A percentile compares a stretch with the other conserved stretches of the same genome.
Evolutionary conservation across 1,140 invertebrate genomes (phyloP).

Genomic region (Drosophila tropicalis): DNA sequence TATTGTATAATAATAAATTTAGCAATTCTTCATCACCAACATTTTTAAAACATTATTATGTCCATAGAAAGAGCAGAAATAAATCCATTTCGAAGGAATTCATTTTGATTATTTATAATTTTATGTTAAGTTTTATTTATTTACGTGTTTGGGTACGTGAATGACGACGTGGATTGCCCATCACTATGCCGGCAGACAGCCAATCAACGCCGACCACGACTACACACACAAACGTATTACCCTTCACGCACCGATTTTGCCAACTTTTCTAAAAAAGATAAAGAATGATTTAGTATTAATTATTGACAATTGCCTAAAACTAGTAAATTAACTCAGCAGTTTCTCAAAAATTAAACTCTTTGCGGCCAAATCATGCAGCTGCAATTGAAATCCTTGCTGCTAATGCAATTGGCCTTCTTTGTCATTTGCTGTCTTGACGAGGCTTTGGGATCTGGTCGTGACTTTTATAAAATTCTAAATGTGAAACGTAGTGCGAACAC

Average conservation of each 20-base stretch:
- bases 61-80: too few species aligned
- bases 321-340: background rate
- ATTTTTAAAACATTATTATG: too few species aligned
- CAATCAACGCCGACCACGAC: slow-evolving; percentile 72
- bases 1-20: too few species aligned
- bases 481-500: slow-evolving; percentile 90
- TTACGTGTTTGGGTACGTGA: background rate
- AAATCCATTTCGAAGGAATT: too few species aligned
- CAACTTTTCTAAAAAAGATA: slow-evolving; percentile 53
- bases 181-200: slow-evolving; percentile 43
- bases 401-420: slow-evolving; percentile 45
- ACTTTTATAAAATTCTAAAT: slow-evolving; percentile 97
- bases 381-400: slow-evolving; percentile 55
- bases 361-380: slow-evolving; percentile 35
- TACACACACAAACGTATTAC: slow-evolving; percentile 66
- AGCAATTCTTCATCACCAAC: too few species aligned
- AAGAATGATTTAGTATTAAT: slow-evolving; percentile 25
- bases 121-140: too few species aligned
- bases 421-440: slow-evolving; percentile 39
- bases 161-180: background rate
- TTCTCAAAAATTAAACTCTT: background rate
- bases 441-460: slow-evolving; percentile 86
- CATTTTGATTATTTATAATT: too few species aligned
- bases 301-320: slow-evolving; percentile 6
- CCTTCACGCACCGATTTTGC: slow-evolving; percentile 54